phyloP scores from a whole-genome alignment of 2,797 vertebrate genomes.

The Rallus crepitans region DNA sequence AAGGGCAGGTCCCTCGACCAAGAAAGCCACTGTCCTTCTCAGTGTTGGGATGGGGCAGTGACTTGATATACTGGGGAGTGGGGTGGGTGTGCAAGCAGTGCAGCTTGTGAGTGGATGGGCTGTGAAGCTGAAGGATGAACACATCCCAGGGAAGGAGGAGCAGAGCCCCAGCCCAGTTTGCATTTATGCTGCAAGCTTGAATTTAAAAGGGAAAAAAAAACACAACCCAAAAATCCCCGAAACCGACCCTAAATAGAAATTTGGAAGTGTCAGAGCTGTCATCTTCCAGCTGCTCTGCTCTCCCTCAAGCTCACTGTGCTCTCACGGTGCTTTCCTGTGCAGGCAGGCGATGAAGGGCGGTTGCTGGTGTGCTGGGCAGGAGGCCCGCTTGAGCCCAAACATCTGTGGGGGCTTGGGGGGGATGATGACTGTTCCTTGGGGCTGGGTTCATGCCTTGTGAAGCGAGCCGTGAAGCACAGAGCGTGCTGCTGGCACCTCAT shows the following conservation, averaged over 20 bases:
- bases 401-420: not conserved
- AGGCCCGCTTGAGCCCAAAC: not conserved
- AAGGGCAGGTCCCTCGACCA: not conserved
- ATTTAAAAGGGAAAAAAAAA: not conserved
- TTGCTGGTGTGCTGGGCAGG: not conserved
- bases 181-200: not conserved
- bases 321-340: accelerated
- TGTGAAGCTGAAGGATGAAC: not conserved
- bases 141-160: not conserved
- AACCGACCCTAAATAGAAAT: not conserved
- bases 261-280: not conserved
- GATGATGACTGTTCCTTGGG: accelerated
- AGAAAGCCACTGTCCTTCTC: not conserved
- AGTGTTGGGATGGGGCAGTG: accelerated
- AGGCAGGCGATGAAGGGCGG: not conserved
- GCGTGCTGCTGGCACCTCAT: constrained; percentile 3
- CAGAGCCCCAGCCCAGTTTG: not conserved
- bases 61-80: too few relatives aligned
- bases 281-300: not conserved
- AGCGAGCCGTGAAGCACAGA: not conserved
- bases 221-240: too few relatives aligned
- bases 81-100: not conserved
- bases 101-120: not conserved
- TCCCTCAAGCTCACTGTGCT: not conserved
- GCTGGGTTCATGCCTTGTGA: not conserved